Evolutionary conservation across 2,797 vertebrate species (phyloP).

Genomic region (Aplochiton taeniatus): DNA sequence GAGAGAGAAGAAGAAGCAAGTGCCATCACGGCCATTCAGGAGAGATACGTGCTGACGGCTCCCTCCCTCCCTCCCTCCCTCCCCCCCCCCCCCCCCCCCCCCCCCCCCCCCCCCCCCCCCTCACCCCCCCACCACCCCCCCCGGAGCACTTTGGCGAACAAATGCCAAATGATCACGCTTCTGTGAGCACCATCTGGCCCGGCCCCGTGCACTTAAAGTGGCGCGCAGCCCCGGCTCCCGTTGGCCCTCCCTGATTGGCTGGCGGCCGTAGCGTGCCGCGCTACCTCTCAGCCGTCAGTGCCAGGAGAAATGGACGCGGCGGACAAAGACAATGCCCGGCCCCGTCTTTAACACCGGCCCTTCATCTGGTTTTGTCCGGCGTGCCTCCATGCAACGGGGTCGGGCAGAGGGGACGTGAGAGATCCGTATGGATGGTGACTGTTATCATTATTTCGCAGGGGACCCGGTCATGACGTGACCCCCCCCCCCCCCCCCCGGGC

Average conservation of each 20-base stretch:
- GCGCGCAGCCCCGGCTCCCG: slow-evolving; percentile 59
- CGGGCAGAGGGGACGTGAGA: no score
- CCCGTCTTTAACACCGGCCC: no score
- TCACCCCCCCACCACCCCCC: slow-evolving; percentile 34
- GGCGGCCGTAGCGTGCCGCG: slow-evolving; percentile 6
- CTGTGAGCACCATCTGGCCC: slow-evolving; percentile 80
- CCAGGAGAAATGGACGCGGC: no score
- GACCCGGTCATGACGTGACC: no score
- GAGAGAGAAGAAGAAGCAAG: slow-evolving; percentile 1
- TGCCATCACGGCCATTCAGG: neutral
- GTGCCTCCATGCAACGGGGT: no score
- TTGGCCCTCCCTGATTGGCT: slow-evolving; percentile 34
- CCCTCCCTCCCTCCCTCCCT: slow-evolving; percentile 25
- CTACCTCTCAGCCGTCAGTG: no score
- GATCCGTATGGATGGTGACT: no score
- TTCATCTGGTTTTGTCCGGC: no score
- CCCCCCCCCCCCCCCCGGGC: no score
- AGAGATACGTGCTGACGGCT: neutral
- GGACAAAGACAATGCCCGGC: no score
- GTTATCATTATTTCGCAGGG: no score
- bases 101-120: slow-evolving; percentile 32
- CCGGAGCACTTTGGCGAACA: slow-evolving; percentile 67
- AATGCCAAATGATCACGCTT: slow-evolving; percentile 75
- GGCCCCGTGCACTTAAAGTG: slow-evolving; percentile 66
- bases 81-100: slow-evolving; percentile 30